Percentiles rank a stretch among this genome's conserved stretches.
Evolutionary conservation across 2,888 invertebrate genomes (phyloP).

Genomic region (Eilema griseolum): DNA sequence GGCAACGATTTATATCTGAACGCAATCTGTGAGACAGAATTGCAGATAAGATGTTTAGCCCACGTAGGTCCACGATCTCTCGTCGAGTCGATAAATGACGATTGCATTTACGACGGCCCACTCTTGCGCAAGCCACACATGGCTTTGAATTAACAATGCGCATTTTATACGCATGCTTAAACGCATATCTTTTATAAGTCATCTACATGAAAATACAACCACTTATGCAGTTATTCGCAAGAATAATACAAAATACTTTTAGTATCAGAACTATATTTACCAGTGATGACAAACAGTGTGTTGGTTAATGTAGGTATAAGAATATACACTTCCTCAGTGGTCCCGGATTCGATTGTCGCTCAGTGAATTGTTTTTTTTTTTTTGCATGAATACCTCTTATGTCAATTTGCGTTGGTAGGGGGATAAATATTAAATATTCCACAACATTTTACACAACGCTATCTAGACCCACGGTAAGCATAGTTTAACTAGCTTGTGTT

Average conservation of each 20-base stretch:
- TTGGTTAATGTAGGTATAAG: no score
- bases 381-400: no score
- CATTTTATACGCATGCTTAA: slow-evolving; percentile 22
- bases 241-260: neutral
- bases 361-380: no score
- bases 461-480: no score
- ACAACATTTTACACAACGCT: no score
- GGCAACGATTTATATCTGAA: slow-evolving; percentile 11
- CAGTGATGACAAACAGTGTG: neutral
- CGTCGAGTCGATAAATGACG: slow-evolving; percentile 42
- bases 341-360: no score
- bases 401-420: no score
- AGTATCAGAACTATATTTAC: neutral
- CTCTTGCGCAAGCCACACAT: slow-evolving; percentile 30
- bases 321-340: no score
- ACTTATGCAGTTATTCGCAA: slow-evolving; percentile 7
- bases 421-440: no score
- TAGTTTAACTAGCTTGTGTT: no score
- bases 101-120: slow-evolving; percentile 34
- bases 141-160: slow-evolving; percentile 40
- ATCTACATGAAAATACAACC: slow-evolving; percentile 8
- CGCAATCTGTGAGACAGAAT: neutral
- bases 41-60: slow-evolving; percentile 17
- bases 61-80: slow-evolving; percentile 12
- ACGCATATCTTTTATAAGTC: neutral